Percentiles rank a stretch among this genome's conserved stretches.
Evolutionary conservation across 64 coral and sea anemone genomes (phyloP).

Genomic region (Montipora foliosa): DNA sequence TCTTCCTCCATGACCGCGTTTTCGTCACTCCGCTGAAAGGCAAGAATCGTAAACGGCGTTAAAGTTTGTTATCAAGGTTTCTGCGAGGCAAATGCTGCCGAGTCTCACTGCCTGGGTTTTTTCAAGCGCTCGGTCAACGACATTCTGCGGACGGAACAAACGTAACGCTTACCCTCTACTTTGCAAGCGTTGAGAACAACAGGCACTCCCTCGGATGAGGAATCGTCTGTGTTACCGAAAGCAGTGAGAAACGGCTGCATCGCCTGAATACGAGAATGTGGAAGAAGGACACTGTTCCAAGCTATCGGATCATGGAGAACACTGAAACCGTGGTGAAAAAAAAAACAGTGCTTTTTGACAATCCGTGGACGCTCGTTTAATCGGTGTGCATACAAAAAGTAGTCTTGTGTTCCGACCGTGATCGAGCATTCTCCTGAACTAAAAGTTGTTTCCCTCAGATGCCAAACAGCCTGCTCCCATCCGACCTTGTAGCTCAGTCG

Average conservation of each 20-base stretch:
- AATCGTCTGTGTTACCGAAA: background rate
- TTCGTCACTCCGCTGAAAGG: slow-evolving; percentile 77
- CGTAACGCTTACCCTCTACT: too few species aligned
- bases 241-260: background rate
- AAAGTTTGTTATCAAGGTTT: background rate
- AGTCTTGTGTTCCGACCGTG: background rate
- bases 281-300: background rate
- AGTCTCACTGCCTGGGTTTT: background rate
- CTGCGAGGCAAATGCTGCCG: background rate
- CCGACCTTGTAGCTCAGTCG: too few species aligned
- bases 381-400: background rate
- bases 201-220: background rate
- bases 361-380: background rate
- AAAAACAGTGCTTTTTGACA: background rate
- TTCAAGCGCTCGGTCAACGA: background rate
- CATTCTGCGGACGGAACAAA: too few species aligned
- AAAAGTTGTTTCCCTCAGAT: too few species aligned
- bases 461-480: too few species aligned
- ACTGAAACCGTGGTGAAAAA: background rate
- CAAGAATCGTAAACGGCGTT: background rate
- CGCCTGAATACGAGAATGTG: background rate
- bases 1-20: slow-evolving; percentile 58
- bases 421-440: background rate
- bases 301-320: background rate
- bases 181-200: too few species aligned